A percentile compares a stretch with the other conserved stretches of the same genome.
phyloP scores from a whole-genome alignment of 2,797 vertebrate genomes.

The Acridotheres tristis region DNA sequence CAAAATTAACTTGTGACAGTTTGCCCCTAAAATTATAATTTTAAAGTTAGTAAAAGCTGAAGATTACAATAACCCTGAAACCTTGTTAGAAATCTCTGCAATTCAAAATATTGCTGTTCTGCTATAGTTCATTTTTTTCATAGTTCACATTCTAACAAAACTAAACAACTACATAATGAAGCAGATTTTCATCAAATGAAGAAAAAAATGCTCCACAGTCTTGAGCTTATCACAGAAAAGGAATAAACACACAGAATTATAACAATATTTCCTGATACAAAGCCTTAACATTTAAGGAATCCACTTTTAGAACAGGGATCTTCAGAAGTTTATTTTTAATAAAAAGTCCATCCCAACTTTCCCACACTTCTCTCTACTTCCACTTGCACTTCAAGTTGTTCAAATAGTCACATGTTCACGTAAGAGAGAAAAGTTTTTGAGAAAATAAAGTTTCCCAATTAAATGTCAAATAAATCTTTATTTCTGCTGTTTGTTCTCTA shows the following conservation, averaged over 20 bases:
- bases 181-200: background rate
- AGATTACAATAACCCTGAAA: background rate
- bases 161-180: background rate
- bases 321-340: background rate
- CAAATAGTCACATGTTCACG: conserved; percentile 10
- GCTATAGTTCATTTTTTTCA: background rate
- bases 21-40: background rate
- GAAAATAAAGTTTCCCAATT: background rate
- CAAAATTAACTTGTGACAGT: background rate
- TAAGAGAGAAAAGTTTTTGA: background rate
- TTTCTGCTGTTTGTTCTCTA: conserved; percentile 26
- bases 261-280: background rate
- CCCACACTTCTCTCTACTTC: background rate
- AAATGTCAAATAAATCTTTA: background rate
- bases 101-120: background rate
- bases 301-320: background rate
- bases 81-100: background rate
- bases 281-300: background rate
- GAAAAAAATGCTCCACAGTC: background rate
- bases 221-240: background rate
- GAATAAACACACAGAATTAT: background rate
- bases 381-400: conserved; percentile 12
- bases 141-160: background rate
- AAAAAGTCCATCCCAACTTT: background rate
- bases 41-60: background rate